phyloP scores from a whole-genome alignment of 2,888 invertebrate genomes.

The Beris morrisii region DNA sequence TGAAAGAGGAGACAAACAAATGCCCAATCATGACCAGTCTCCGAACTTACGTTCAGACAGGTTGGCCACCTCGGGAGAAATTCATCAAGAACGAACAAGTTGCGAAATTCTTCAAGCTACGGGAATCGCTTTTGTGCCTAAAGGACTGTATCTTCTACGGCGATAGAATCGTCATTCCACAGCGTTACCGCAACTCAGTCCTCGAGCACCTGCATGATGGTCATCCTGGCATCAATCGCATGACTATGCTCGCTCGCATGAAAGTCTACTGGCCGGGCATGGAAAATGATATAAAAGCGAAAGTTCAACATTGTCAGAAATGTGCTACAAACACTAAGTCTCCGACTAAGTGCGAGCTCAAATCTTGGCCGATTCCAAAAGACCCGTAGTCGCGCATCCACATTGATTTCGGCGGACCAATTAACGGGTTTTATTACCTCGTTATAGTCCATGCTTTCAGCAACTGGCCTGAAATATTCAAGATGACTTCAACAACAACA shows the following conservation, averaged over 20 bases:
- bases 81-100: not conserved
- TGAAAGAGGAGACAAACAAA: too few relatives aligned
- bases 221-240: not conserved
- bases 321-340: not conserved
- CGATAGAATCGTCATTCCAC: not conserved
- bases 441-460: constrained; percentile 50
- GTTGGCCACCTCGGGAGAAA: too few relatives aligned
- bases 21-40: not conserved
- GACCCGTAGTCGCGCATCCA: not conserved
- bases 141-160: not conserved
- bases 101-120: not conserved
- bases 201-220: not conserved
- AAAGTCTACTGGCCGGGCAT: not conserved
- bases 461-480: constrained; percentile 2
- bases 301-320: not conserved
- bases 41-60: not conserved
- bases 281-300: not conserved
- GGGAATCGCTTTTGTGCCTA: not conserved
- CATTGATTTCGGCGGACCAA: constrained; percentile 8
- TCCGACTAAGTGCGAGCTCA: too few relatives aligned
- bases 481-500: not conserved
- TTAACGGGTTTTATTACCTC: not conserved
- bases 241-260: not conserved
- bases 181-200: not conserved
- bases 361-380: constrained; percentile 35